Percentiles rank a stretch among this genome's conserved stretches.
phyloP scores from a whole-genome alignment of 2,888 invertebrate species.

The Druceiella hillmani region DNA sequence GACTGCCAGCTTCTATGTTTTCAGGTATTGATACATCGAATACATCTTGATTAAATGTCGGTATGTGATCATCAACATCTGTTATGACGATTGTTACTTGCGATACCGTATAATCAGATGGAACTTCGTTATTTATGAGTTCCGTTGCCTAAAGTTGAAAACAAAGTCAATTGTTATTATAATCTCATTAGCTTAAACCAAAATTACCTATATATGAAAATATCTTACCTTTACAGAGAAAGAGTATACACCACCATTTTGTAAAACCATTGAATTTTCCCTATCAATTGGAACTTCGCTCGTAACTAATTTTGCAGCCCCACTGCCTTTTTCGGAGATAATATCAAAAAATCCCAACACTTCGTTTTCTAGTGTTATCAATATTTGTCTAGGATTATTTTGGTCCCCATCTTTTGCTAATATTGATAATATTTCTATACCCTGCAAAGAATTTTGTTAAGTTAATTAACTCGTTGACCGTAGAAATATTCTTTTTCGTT shows the following conservation, averaged over 20 bases:
- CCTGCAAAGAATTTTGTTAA: too few species aligned
- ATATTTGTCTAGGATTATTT: conserved; percentile 62
- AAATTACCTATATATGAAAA: not conserved
- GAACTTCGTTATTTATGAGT: conserved; percentile 63
- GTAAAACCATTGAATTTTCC: conserved; percentile 66
- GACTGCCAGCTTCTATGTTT: conserved; percentile 65
- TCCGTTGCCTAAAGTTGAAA: conserved; percentile 58
- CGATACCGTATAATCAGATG: conserved; percentile 62
- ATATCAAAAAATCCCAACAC: conserved; percentile 63
- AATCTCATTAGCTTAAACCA: conserved; percentile 4
- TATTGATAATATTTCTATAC: too few species aligned
- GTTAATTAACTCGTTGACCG: too few species aligned
- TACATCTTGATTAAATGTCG: conserved; percentile 60
- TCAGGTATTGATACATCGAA: conserved; percentile 71
- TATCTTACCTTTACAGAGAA: conserved; percentile 55
- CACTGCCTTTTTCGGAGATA: conserved; percentile 43
- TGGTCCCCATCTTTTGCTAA: conserved; percentile 77
- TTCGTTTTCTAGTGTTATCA: conserved; percentile 66
- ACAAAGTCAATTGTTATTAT: conserved; percentile 17
- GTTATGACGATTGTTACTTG: conserved; percentile 72
- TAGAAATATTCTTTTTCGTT: too few species aligned
- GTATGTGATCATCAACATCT: conserved; percentile 72
- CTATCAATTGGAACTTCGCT: conserved; percentile 64
- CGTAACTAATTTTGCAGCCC: conserved; percentile 56
- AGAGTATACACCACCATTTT: conserved; percentile 73